A percentile compares a stretch with the other conserved stretches of the same genome.
Conservation (phyloP, 2,113 vertebrate species). For the Lathamus discolor region DNA sequence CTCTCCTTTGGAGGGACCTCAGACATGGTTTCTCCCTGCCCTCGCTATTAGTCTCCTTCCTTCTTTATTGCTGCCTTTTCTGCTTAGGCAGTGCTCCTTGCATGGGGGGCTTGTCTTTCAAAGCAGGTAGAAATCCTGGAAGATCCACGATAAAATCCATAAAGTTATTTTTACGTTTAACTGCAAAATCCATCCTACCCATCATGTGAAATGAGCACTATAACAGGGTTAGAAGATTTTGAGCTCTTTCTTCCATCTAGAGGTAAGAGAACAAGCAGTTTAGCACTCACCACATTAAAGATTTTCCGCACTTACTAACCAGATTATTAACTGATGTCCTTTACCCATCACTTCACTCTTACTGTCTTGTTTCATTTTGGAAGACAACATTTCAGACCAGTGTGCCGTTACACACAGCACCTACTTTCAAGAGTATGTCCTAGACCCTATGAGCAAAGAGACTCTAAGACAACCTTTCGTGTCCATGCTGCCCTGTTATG, state of each 20-base stretch:
- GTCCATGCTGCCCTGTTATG: neutral
- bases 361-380: neutral
- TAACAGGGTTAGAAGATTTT: neutral
- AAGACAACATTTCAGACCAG: neutral
- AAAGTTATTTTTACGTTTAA: neutral
- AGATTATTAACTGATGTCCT: neutral
- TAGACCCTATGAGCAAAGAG: neutral
- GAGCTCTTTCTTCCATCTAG: neutral
- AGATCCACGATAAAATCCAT: neutral
- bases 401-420: neutral
- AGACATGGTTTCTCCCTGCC: neutral
- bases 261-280: neutral
- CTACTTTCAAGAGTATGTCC: neutral
- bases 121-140: neutral
- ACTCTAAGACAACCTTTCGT: neutral
- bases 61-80: neutral
- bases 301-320: neutral
- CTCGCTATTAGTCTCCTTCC: neutral
- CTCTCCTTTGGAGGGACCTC: neutral
- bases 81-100: neutral
- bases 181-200: neutral
- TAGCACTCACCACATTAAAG: neutral
- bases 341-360: neutral
- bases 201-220: neutral
- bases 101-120: neutral